Base-by-base conservation (phyloP, 2,113 vertebrate genomes). In the Dissostichus mawsoni region DNA sequence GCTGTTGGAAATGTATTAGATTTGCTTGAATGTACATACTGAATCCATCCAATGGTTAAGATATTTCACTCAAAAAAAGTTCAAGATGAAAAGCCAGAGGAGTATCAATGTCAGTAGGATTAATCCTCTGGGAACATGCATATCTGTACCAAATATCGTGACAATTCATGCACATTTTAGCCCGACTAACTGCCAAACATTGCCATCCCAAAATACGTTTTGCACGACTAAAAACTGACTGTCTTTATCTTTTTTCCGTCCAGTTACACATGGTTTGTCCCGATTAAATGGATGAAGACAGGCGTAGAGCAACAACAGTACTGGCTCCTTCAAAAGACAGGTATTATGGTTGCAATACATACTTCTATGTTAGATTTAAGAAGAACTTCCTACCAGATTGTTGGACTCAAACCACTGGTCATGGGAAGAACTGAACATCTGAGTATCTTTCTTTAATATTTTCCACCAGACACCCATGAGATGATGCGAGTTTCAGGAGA, bases 211-310 rank as follows among this genome's bases (percentile, higher is more conserved):
- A 41, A 41, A 41, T 6, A 5, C 7, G 7, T 41, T 7, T 41
- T 1, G 36, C 7, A 41, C 8, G 7, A 8, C 36, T 8, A 41
- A 8, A 41, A 41, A 41, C 36, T 8, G 5, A 41, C 36, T 41
- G 36, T 41, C 36, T 41, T 41, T 72, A 13, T 68, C 23, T 59
- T 1, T 81, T 69, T 59, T 82, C 25, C 74, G 57, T 82, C 17
- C 90, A 99, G 98, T 72, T 99, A 99, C 85, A 84, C 36, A 6
- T 99, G 98, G 98, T 95, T 96, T 0, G 80, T 97, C 3, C 97
- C 96, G 0, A 77, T 99, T 77, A 94, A 96, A 9, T 98, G 95
- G 92, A 89, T 92, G 88, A 97, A 48, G 83, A 48, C 0, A 0
- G 56, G n/a, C 0, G 0, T 0, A 0, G 0, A 0, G 11, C 52